Evolutionary conservation across 2,113 vertebrate genomes (phyloP), one percentile per base, ranked within the genome.

Genomic region (Etia nguti): DNA sequence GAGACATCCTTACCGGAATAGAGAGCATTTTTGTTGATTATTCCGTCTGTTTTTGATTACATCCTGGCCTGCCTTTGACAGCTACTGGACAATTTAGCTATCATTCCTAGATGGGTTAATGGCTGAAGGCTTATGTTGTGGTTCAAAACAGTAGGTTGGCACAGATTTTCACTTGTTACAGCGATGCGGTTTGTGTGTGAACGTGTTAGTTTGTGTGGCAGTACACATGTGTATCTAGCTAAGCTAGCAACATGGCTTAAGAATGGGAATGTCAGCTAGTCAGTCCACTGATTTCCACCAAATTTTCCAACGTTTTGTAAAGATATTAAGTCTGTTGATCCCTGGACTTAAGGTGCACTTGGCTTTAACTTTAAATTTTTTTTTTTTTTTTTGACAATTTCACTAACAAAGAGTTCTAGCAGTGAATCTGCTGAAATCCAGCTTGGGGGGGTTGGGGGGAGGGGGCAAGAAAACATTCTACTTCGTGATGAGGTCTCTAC

Each of bases 11-110:
- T 94, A 93, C 85, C 85, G 87, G 92, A 95, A 95, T 90, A 91
- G 88, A 94, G 87, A 90, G 86, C 92, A 85, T 93, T 95, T 95
- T 93, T 90, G 91, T 94, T 95, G 92, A 95, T 95, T 92, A 95
- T 93, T 93, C 95, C 90, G 88, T 95, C 95, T 95, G 95, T 90
- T 93, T 94, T 92, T 96, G 90, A 95, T 95, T 94, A 93, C 90
- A 87, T 90, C 89, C 92, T 94, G 93, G 92, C 92, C 81, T 55
- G 90, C 83, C 79, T 88, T 22, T 29, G 75, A 88, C 84, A 85
- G 83, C 88, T 70, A 77, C 75, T 73, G 73, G 86, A 89, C 91
- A 84, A 93, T 93, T 90, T 93, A 91, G 89, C 90, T 80, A 92
- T 91, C 90, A 90, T 90, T 92, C 60, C 77, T 81, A 90, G 88